A percentile compares a stretch with the other conserved stretches of the same genome.
phyloP scores from a whole-genome alignment of 2,797 vertebrate genomes.

The Peromyscus melanophrys region DNA sequence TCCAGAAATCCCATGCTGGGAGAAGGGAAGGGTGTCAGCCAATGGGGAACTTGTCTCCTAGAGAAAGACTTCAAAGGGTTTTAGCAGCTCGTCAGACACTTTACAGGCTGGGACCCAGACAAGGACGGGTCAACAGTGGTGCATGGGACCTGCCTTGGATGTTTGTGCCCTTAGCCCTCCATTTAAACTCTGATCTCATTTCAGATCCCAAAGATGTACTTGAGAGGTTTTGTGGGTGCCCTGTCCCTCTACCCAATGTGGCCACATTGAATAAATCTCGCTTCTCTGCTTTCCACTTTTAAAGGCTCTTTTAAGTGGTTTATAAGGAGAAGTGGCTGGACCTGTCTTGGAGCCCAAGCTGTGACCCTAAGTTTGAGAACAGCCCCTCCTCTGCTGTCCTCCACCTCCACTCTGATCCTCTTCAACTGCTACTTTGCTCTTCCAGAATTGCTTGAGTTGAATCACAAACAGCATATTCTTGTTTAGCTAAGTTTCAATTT shows the following conservation, averaged over 20 bases:
- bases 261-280: background rate
- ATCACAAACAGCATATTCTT: background rate
- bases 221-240: background rate
- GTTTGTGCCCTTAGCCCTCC: too few species aligned
- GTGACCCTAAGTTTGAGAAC: background rate
- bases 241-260: background rate
- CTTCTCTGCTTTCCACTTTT: background rate
- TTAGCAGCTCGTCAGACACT: background rate
- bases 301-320: background rate
- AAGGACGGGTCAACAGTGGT: background rate
- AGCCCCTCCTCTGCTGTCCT: background rate
- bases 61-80: background rate
- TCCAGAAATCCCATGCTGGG: background rate
- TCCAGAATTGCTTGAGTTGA: background rate
- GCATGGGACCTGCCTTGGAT: background rate
- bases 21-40: background rate
- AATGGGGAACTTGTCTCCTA: background rate
- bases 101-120: background rate
- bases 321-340: background rate
- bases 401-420: background rate
- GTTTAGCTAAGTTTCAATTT: background rate
- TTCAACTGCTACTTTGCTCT: accelerated
- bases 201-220: too few species aligned
- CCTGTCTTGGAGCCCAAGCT: background rate
- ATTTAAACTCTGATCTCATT: background rate